A percentile compares a stretch with the other conserved stretches of the same genome.
Conservation (phyloP, 2,113 vertebrate species). For the Centropus unirufus region DNA sequence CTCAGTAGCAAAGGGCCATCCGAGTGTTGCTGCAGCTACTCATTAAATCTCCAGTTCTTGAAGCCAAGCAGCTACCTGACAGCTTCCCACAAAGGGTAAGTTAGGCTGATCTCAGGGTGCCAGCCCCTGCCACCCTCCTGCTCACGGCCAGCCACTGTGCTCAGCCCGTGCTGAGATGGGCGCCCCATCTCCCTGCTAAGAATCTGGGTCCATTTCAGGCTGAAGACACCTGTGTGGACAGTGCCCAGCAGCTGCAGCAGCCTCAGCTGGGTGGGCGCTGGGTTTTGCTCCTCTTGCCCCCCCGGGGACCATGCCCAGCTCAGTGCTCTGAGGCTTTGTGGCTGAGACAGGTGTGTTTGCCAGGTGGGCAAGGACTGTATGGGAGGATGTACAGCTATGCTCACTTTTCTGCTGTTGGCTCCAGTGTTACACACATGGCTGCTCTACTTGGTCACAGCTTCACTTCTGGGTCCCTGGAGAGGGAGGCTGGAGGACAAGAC, state of each 20-base stretch:
- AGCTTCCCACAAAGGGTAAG: rapidly evolving
- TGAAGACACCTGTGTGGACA: too few relatives aligned
- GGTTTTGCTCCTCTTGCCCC: too few relatives aligned
- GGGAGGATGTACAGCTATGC: not conserved
- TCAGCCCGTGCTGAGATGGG: rapidly evolving
- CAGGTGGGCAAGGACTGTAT: not conserved
- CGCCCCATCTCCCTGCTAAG: rapidly evolving
- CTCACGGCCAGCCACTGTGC: rapidly evolving
- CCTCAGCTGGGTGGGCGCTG: too few relatives aligned
- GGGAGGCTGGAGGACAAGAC: not conserved
- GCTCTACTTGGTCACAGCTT: not conserved
- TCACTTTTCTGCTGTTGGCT: not conserved
- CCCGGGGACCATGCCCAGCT: too few relatives aligned
- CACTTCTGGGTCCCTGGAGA: not conserved
- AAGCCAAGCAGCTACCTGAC: not conserved
- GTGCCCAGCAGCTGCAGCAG: too few relatives aligned
- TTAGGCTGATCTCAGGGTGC: not conserved
- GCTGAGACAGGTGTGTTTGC: too few relatives aligned
- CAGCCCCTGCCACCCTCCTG: not conserved
- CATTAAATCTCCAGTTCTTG: not conserved
- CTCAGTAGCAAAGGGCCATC: rapidly evolving
- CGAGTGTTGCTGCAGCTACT: not conserved
- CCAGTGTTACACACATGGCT: not conserved
- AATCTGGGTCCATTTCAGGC: not conserved
- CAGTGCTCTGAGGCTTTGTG: too few relatives aligned